phyloP scores from a whole-genome alignment of 2,113 vertebrate species.

The Paraplagusia blochii region DNA sequence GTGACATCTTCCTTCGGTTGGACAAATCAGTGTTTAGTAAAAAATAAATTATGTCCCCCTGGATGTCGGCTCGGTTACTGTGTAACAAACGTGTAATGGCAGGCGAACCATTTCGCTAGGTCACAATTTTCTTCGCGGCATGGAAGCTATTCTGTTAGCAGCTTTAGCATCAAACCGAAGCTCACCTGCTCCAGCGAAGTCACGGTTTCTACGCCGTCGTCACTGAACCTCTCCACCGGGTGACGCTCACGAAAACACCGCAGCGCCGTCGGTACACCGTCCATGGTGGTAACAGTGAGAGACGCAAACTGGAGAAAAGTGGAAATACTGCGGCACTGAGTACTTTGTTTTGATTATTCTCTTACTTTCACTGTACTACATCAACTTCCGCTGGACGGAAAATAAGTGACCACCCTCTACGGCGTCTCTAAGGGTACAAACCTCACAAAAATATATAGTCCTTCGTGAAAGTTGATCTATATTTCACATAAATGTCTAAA shows the following conservation, averaged over 20 bases:
- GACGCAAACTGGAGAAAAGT: not conserved
- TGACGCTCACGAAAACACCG: constrained; percentile 71
- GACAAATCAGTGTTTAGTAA: no score
- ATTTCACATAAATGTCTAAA: no score
- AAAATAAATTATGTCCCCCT: no score
- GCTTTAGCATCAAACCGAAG: constrained; percentile 28
- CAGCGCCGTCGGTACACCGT: constrained; percentile 43
- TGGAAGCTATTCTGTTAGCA: not conserved
- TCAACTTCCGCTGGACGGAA: constrained; percentile 51
- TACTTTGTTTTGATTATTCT: constrained; percentile 55
- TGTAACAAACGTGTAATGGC: no score
- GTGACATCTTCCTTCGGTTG: no score
- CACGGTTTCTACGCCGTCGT: constrained; percentile 73
- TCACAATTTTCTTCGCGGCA: constrained; percentile 2
- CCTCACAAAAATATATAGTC: not conserved
- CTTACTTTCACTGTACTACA: constrained; percentile 8
- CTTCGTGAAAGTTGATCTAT: no score
- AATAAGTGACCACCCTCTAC: constrained; percentile 30
- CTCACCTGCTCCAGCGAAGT: constrained; percentile 79
- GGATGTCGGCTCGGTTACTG: no score
- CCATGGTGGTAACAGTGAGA: constrained; percentile 46
- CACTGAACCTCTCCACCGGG: constrained; percentile 61
- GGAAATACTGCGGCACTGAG: not conserved
- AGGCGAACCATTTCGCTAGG: not conserved
- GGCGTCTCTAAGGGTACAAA: constrained; percentile 47